phyloP scores from a whole-genome alignment of 2,888 invertebrate genomes.

The Idaea biselata region DNA sequence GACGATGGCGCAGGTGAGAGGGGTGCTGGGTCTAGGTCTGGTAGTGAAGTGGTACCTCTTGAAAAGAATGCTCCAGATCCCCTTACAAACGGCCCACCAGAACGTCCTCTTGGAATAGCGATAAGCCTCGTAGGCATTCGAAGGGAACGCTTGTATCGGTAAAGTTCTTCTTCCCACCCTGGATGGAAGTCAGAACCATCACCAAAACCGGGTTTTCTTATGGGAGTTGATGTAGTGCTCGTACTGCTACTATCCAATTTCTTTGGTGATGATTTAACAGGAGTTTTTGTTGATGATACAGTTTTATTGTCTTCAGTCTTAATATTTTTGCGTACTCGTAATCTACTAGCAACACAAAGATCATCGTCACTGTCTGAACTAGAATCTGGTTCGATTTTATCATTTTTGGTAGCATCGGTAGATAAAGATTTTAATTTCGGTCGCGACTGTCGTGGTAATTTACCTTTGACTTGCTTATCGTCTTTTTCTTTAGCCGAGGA shows the following conservation, averaged over 20 bases:
- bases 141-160: conserved; percentile 89
- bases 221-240: conserved; percentile 58
- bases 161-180: conserved; percentile 92
- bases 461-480: conserved; percentile 54
- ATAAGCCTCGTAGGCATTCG: conserved; percentile 91
- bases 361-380: conserved; percentile 71
- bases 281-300: conserved; percentile 45
- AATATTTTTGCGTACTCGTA: conserved; percentile 69
- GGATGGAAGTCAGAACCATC: conserved; percentile 87
- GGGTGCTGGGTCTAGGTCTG: conserved; percentile 88
- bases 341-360: conserved; percentile 64
- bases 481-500: conserved; percentile 54
- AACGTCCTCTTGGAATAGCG: conserved; percentile 84
- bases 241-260: conserved; percentile 57
- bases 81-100: conserved; percentile 78
- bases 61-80: conserved; percentile 70
- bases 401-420: conserved; percentile 57
- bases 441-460: conserved; percentile 50
- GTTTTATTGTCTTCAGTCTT: conserved; percentile 68
- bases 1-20: conserved; percentile 85
- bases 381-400: conserved; percentile 51
- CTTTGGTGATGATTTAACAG: conserved; percentile 59
- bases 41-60: conserved; percentile 87
- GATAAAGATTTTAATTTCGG: conserved; percentile 56
- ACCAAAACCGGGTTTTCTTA: conserved; percentile 83